Base-by-base conservation (phyloP, 1,140 invertebrate genomes). In the Limonius californicus region DNA sequence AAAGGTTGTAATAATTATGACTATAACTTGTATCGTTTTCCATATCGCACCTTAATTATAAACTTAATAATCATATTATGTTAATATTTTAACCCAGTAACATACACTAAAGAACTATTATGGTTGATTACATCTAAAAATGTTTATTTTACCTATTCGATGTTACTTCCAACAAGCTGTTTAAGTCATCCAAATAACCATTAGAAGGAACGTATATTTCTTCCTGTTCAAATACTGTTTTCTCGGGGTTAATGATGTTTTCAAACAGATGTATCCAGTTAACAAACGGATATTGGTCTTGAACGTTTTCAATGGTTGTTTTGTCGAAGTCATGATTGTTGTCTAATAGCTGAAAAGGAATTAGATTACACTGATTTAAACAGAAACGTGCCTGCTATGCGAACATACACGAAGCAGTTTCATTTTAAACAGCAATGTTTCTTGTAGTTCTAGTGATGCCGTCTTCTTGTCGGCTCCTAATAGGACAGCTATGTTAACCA, bases 301-400 rank as follows among this genome's bases (percentile, higher is more conserved):
- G 84, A 7, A 98, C 73, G 59, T 96, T 84, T 2, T 75, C 74
- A 1, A 97, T 79, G 0, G 87, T 90, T 85, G 94, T 94, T 18
- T 45, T 45, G 6, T 45, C 6, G 42, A 45, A 45, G 4, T n/a
- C n/a, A 45, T n/a, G 4, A 3, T n/a, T 3, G n/a, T 45, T 45
- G 2, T 45, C 42, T 18, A 45, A 6, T 4, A 45, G 4, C 42
- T 45, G 12, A 45, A 45, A 45, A 4, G n/a, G n/a, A n/a, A 45
- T n/a, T n/a, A 45, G 3, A n/a, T 18, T 45, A 3, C 23, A 27
- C 9, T 27, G 9, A 4, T 27, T 27, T 9, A 27, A 27, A 27
- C 23, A 27, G 9, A 27, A 27, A 27, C 9, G 9, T 27, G n/a
- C n/a, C n/a, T n/a, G n/a, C 23, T 27, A 27, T 4, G 3, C 3